A percentile compares a stretch with the other conserved stretches of the same genome.
Evolutionary conservation across 2,797 vertebrate species (phyloP).

Genomic region (Coendou prehensilis): DNA sequence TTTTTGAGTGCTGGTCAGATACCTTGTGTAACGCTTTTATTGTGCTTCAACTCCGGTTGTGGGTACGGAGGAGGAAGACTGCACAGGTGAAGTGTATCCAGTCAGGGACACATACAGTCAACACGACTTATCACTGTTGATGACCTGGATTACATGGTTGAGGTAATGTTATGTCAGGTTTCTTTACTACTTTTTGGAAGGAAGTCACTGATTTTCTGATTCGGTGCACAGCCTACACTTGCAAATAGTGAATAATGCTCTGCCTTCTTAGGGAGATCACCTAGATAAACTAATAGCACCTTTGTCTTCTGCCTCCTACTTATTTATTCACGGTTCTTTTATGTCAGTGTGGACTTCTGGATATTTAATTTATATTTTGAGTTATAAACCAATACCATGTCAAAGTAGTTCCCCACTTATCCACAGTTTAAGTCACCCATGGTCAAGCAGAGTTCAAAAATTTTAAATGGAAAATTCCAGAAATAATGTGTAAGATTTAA

Average conservation of each 20-base stretch:
- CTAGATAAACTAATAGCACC: neutral
- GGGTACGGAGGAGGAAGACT: neutral
- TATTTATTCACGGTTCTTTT: constrained; percentile 31
- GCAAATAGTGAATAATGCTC: neutral
- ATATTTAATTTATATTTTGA: neutral
- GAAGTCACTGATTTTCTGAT: constrained; percentile 7
- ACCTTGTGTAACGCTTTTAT: neutral
- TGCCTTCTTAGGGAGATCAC: neutral
- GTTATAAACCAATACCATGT: neutral
- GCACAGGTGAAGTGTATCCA: neutral
- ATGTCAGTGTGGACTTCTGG: neutral
- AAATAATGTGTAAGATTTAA: neutral
- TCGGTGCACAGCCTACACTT: neutral
- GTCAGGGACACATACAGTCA: neutral
- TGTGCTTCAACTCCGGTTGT: neutral
- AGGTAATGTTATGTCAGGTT: neutral
- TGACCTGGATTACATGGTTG: neutral
- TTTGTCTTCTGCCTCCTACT: neutral
- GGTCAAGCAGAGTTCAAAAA: neutral
- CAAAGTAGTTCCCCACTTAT: neutral
- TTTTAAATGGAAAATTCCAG: neutral
- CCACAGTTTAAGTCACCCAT: neutral
- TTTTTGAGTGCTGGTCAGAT: neutral
- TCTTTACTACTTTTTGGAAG: neutral
- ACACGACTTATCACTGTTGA: neutral